These are phyloP conservation scores for Bombus affinis DNA, from an alignment of 1,140 invertebrate species.

Conservation along the genomic window DNA sequence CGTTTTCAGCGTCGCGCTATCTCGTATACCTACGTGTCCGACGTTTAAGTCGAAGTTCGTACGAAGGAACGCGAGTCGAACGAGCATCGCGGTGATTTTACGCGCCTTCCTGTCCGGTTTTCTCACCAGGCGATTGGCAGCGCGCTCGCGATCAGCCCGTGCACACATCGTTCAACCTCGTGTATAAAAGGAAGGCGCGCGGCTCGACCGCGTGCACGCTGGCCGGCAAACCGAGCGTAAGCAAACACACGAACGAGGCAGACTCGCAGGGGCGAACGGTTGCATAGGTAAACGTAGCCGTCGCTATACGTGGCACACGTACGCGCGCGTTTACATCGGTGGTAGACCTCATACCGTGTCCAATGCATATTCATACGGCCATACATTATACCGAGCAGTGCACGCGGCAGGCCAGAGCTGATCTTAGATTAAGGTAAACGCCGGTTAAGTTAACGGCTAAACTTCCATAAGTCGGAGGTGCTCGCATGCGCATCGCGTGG, in stretches of 20 bases:
- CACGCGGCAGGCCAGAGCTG: constrained; percentile 70
- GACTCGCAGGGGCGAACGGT: neutral
- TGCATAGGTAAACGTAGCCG: constrained; percentile 18
- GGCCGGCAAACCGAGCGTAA: constrained; percentile 59
- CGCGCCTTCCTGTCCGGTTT: neutral
- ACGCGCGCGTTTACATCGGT: constrained; percentile 38
- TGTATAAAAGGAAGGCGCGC: too few relatives aligned
- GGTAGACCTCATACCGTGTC: constrained; percentile 76
- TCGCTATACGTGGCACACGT: constrained; percentile 40
- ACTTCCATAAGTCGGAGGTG: constrained; percentile 74
- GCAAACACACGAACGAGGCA: constrained; percentile 53
- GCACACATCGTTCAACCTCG: too few relatives aligned
- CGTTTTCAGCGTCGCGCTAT: too few relatives aligned
- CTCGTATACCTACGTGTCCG: too few relatives aligned
- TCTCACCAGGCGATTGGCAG: neutral
- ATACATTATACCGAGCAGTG: constrained; percentile 78
- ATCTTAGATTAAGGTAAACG: constrained; percentile 84
- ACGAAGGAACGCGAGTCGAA: neutral
- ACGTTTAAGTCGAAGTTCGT: neutral
- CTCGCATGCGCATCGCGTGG: constrained; percentile 70
- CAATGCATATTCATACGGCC: constrained; percentile 83
- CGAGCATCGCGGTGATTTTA: neutral
- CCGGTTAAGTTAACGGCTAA: constrained; percentile 84
- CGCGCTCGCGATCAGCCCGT: too few relatives aligned
- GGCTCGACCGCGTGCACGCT: too few relatives aligned